These are phyloP conservation scores for Ochropacha duplaris DNA, from an alignment of 2,888 invertebrate genomes.

Conservation along the genomic window DNA sequence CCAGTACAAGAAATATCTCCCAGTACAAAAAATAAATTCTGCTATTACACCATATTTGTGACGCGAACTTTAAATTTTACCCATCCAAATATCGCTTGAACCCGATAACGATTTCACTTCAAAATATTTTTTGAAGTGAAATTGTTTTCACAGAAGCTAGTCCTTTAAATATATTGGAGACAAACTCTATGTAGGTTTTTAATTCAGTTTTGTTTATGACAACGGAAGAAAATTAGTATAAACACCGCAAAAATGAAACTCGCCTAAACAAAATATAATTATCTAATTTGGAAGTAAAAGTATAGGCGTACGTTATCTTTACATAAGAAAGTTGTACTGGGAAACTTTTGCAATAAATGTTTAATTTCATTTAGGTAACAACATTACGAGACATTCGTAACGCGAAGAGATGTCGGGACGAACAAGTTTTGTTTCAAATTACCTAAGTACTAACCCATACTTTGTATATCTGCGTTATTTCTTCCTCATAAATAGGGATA, in stretches of 20 bases:
- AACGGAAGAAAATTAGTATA: background rate
- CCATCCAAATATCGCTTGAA: no score
- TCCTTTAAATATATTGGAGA: no score
- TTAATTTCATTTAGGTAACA: conserved; percentile 50
- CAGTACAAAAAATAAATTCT: no score
- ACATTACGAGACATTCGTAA: conserved; percentile 40
- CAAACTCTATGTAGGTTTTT: no score
- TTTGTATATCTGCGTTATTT: background rate
- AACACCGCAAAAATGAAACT: background rate
- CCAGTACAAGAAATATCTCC: no score
- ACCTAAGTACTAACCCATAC: conserved; percentile 7
- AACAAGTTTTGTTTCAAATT: conserved; percentile 40
- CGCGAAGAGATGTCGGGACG: conserved; percentile 25
- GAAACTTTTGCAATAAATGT: conserved; percentile 52
- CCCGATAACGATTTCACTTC: no score
- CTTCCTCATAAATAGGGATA: background rate
- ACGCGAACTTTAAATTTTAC: no score
- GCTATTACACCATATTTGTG: no score
- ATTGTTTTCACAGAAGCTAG: no score
- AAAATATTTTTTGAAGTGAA: no score
- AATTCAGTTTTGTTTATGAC: background rate
- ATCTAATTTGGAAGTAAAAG: conserved; percentile 19
- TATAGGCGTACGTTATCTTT: conserved; percentile 27
- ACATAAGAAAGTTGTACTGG: conserved; percentile 25
- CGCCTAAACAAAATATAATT: conserved; percentile 4